Evolutionary conservation across 2,113 vertebrate species (phyloP).

Genomic region (Petrocephalus microphthalmus): DNA sequence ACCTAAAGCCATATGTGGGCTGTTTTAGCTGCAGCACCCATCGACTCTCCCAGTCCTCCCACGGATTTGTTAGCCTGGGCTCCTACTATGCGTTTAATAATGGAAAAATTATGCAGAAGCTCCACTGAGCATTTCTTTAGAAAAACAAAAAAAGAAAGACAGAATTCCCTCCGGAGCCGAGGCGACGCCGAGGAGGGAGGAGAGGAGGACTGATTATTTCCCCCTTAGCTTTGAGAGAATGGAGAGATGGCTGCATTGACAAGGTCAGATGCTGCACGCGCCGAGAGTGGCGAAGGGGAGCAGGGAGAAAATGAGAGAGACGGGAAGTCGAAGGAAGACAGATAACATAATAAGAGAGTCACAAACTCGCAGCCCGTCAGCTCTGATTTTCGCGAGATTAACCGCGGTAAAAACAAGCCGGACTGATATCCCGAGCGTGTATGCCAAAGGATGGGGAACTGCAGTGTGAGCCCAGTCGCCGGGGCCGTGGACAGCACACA

Average conservation of each 20-base stretch:
- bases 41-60: slow-evolving; percentile 20
- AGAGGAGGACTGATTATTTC: not conserved
- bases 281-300: not conserved
- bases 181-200: not conserved
- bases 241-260: not conserved
- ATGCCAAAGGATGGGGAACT: not conserved
- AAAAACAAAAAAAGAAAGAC: slow-evolving; percentile 2
- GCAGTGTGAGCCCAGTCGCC: not conserved
- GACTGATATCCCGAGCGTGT: slow-evolving; percentile 20
- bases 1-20: not conserved
- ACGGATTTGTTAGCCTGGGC: slow-evolving; percentile 16
- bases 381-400: slow-evolving; percentile 36
- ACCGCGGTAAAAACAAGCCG: slow-evolving; percentile 26
- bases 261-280: not conserved
- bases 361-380: slow-evolving; percentile 46
- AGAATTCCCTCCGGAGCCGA: slow-evolving; percentile 22
- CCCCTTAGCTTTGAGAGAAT: not conserved
- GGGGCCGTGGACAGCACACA: not conserved
- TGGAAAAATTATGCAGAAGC: slow-evolving; percentile 8
- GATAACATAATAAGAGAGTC: slow-evolving; percentile 40
- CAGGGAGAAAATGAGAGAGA: not conserved
- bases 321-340: slow-evolving; percentile 32
- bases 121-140: not conserved
- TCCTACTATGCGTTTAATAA: not conserved
- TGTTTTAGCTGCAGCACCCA: slow-evolving; percentile 1